Base-by-base conservation (phyloP, 1,140 invertebrate species). In the Macrocentrus cingulum region DNA sequence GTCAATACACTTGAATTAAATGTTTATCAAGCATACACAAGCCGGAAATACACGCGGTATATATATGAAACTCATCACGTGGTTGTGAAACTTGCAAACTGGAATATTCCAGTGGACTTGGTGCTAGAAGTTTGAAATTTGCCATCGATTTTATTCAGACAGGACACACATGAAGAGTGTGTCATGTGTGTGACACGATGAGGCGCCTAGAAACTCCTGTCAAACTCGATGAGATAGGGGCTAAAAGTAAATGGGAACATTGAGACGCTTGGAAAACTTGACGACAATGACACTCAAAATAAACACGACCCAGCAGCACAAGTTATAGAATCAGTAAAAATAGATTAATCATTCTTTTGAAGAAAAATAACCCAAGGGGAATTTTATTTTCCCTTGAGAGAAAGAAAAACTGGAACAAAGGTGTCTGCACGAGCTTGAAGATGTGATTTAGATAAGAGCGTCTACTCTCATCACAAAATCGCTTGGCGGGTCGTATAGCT, bases 371-470 rank as follows among this genome's bases (percentile, higher is more conserved):
- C n/a, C n/a, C n/a, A n/a, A n/a, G n/a, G n/a, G n/a, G n/a, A n/a
- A n/a, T n/a, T n/a, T n/a, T n/a, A n/a, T n/a, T n/a, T n/a, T n/a
- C n/a, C n/a, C n/a, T n/a, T n/a, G n/a, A n/a, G n/a, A n/a, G n/a
- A n/a, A n/a, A 18, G n/a, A 51, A 36, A 51, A 51, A 34, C 11
- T 2, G 44, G 37, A 37, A 11, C 18, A 36, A 4, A 9, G 13
- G 51, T 7, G 36, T 50, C n/a, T 20, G 36, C 25, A 41, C 19
- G 9, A 50, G 48, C 42, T 18, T 63, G 46, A n/a, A 68, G 66
- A 73, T 70, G 66, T 67, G 70, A 71, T 74, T 74, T 71, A 70
- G 69, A 68, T 74, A 72, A 61, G 60, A 41, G 45, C 8, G 8
- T 19, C 20, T 39, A 20, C 1, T 32, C 37, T 16, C 4, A 8